These are phyloP conservation scores for Cuculus canorus DNA, from an alignment of 2,797 vertebrate species.

Conservation along the genomic window DNA sequence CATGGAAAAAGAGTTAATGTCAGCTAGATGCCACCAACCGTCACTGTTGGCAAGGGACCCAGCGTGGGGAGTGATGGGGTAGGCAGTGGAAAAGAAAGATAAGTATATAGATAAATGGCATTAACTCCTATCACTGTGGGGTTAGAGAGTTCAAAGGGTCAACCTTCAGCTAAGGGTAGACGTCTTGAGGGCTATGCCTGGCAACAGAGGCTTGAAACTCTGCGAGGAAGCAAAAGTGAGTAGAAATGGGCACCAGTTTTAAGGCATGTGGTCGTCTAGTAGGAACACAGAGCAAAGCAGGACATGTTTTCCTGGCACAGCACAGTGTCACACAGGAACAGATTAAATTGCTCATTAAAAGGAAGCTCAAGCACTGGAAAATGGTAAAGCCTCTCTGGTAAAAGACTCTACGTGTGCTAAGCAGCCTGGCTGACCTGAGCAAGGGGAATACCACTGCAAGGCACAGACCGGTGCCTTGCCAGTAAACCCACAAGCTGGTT, in stretches of 20 bases:
- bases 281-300: not conserved
- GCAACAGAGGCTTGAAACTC: not conserved
- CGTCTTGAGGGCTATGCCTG: not conserved
- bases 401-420: not conserved
- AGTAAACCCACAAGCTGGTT: not conserved
- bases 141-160: constrained; percentile 15
- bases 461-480: not conserved
- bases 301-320: not conserved
- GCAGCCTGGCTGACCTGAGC: not conserved
- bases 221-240: not conserved
- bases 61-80: not conserved
- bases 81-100: not conserved
- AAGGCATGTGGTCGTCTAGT: not conserved
- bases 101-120: not conserved
- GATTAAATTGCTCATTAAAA: not conserved
- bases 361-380: not conserved
- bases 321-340: not conserved
- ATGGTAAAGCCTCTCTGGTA: not conserved
- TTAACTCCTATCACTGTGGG: constrained; percentile 38
- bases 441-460: not conserved
- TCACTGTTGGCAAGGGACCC: not conserved
- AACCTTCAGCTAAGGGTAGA: not conserved
- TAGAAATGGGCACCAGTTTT: not conserved
- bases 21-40: not conserved
- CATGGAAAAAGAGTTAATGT: not conserved